These are phyloP conservation scores for Malurus splendens DNA, from an alignment of 2,797 vertebrate species.

Conservation along the genomic window DNA sequence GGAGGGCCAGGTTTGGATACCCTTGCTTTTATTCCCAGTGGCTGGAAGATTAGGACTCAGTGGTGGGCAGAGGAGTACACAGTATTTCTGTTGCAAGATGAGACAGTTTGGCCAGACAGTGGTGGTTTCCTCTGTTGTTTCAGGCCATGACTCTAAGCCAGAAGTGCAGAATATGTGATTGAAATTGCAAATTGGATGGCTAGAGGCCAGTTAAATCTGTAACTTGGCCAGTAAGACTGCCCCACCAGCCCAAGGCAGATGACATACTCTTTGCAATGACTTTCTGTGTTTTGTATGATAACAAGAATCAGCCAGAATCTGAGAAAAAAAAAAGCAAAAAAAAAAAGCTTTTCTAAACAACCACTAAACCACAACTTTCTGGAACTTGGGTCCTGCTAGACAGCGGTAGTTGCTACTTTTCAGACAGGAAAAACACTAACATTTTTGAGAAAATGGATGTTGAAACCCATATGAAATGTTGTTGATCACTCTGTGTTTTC, in stretches of 20 bases:
- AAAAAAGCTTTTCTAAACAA: neutral
- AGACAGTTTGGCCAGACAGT: slow-evolving; percentile 20
- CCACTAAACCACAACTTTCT: neutral
- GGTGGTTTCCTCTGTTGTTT: neutral
- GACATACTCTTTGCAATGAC: neutral
- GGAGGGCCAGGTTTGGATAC: neutral
- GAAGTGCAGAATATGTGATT: neutral
- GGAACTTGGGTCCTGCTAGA: neutral
- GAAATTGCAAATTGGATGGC: neutral
- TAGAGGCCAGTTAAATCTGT: neutral
- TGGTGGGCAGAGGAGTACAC: neutral
- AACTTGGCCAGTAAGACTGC: neutral
- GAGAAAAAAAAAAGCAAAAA: neutral
- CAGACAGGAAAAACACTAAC: neutral
- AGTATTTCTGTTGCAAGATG: neutral
- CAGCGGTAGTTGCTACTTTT: neutral
- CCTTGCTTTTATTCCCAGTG: neutral
- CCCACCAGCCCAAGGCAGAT: neutral
- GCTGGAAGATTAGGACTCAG: neutral
- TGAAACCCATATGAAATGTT: neutral
- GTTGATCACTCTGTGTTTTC: neutral
- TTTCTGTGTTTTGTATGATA: neutral
- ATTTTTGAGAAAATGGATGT: neutral
- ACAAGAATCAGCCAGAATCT: neutral
- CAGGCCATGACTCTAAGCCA: slow-evolving; percentile 10